Percentiles rank a stretch among this genome's conserved stretches.
phyloP scores from a whole-genome alignment of 1,140 invertebrate genomes.

The Helicoverpa zea region DNA sequence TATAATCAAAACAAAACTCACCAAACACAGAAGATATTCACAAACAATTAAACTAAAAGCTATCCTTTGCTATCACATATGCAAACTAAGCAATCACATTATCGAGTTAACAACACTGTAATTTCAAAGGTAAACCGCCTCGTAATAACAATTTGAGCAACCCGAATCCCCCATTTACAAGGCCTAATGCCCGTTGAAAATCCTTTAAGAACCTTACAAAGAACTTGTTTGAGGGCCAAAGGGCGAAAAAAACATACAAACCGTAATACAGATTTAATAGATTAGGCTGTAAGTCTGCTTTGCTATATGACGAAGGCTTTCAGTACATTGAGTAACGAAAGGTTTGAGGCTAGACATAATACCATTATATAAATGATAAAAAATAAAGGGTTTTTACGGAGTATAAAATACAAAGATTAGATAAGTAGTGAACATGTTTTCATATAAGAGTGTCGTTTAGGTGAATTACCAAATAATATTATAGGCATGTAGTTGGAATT shows the following conservation, averaged over 20 bases:
- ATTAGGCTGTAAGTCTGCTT: background rate
- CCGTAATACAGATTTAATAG: background rate
- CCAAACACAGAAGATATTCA: background rate
- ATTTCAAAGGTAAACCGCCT: slow-evolving; percentile 8
- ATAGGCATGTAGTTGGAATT: too few species aligned
- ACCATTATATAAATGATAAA: too few species aligned
- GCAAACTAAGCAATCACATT: slow-evolving; percentile 26
- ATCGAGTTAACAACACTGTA: slow-evolving; percentile 21
- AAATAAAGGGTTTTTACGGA: too few species aligned
- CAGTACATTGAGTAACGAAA: too few species aligned
- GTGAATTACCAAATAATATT: too few species aligned
- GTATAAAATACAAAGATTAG: too few species aligned
- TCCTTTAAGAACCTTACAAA: slow-evolving; percentile 25
- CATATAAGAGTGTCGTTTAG: too few species aligned
- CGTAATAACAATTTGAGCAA: slow-evolving; percentile 11
- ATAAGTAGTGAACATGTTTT: too few species aligned
- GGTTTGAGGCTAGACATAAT: too few species aligned
- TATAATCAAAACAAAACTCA: background rate
- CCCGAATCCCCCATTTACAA: slow-evolving; percentile 9
- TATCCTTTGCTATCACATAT: slow-evolving; percentile 1
- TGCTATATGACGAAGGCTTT: too few species aligned
- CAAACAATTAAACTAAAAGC: slow-evolving; percentile 25
- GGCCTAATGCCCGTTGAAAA: slow-evolving; percentile 23
- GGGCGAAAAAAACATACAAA: slow-evolving; percentile 4
- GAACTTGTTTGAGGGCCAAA: slow-evolving; percentile 10